Evolutionary conservation across 2,888 invertebrate species (phyloP).

Genomic region (Agrotis segetum): DNA sequence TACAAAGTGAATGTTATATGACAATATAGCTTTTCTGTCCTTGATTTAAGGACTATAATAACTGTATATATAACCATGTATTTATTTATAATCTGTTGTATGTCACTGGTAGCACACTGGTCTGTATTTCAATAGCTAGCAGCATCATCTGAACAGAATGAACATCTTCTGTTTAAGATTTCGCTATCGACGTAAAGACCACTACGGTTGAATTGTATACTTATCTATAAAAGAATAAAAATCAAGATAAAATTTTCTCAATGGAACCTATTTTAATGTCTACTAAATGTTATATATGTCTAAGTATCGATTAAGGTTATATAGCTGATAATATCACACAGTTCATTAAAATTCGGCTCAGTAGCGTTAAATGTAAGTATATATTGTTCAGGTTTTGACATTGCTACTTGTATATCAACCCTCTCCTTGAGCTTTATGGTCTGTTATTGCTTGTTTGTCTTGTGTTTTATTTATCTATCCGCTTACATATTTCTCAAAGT

Average conservation of each 20-base stretch:
- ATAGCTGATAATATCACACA: constrained; percentile 79
- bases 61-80: constrained; percentile 77
- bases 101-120: constrained; percentile 73
- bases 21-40: constrained; percentile 86
- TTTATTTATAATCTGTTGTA: constrained; percentile 75
- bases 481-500: constrained; percentile 86
- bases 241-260: constrained; percentile 77
- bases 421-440: constrained; percentile 62
- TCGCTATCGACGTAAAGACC: constrained; percentile 78
- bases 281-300: constrained; percentile 91
- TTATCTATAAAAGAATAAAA: constrained; percentile 71
- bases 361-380: constrained; percentile 82
- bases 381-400: constrained; percentile 85
- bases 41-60: constrained; percentile 68
- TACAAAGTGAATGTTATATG: constrained; percentile 85
- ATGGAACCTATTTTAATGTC: constrained; percentile 87
- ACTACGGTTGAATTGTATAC: constrained; percentile 76
- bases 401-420: constrained; percentile 80
- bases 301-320: constrained; percentile 85
- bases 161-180: constrained; percentile 39
- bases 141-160: constrained; percentile 43
- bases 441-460: constrained; percentile 68
- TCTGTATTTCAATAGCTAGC: constrained; percentile 77
- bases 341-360: constrained; percentile 84
- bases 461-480: constrained; percentile 64